Evolutionary conservation across 2,888 invertebrate genomes (phyloP).

Genomic region (Drosophila rubida): DNA sequence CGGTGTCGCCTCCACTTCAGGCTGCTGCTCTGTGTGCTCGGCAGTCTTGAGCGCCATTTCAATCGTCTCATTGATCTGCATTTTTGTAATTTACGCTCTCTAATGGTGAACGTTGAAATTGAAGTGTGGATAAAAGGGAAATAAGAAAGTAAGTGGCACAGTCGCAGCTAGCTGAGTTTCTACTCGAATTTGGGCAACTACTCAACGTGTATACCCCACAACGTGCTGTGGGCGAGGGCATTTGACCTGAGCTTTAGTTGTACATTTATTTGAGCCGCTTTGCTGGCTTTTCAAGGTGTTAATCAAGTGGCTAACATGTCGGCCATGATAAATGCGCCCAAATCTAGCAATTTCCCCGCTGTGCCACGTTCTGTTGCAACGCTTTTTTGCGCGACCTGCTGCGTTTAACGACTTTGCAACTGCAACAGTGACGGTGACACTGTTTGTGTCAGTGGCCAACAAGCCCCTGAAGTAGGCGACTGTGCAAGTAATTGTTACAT

Average conservation of each 20-base stretch:
- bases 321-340: conserved; percentile 62
- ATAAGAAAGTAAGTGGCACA: background rate
- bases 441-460: conserved; percentile 5
- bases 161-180: background rate
- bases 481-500: conserved; percentile 74
- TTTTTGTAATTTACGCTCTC: background rate
- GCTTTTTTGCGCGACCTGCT: conserved; percentile 13
- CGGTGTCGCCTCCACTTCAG: background rate
- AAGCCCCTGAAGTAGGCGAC: conserved; percentile 23
- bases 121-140: background rate
- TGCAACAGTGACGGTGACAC: conserved; percentile 1
- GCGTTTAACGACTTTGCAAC: conserved; percentile 57
- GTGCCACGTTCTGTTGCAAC: conserved; percentile 9
- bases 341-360: conserved; percentile 1
- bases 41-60: background rate
- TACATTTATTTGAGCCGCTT: conserved; percentile 53
- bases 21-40: background rate
- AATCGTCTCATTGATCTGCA: background rate
- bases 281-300: conserved; percentile 63
- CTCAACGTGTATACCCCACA: no score
- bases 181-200: no score
- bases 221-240: background rate
- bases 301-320: conserved; percentile 71
- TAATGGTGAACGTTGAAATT: background rate
- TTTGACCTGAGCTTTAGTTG: conserved; percentile 23